Percentiles rank a stretch among this genome's conserved stretches.
Conservation (phyloP, 1,140 invertebrate species). For the Periplaneta americana region DNA sequence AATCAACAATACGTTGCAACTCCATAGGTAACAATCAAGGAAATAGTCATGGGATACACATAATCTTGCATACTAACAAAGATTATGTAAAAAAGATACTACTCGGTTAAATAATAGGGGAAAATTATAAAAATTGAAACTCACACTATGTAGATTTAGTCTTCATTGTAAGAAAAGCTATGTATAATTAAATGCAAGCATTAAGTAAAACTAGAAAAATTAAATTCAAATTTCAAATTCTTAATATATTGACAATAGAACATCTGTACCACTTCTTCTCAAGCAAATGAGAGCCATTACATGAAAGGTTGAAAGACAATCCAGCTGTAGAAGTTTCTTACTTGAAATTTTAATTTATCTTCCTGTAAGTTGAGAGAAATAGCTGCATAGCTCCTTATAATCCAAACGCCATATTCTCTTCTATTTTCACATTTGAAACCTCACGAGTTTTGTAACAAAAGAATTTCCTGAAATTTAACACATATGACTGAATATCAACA, state of each 20-base stretch:
- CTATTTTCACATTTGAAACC: neutral
- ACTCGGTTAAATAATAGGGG: neutral
- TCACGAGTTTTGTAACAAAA: neutral
- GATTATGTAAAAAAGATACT: neutral
- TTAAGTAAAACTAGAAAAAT: neutral
- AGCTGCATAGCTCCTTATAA: neutral
- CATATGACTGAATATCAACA: neutral
- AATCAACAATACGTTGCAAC: neutral
- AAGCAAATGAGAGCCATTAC: neutral
- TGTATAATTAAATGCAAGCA: neutral
- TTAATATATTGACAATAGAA: neutral
- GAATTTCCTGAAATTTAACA: neutral
- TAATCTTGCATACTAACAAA: neutral
- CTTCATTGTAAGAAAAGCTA: neutral
- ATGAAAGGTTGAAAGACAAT: neutral
- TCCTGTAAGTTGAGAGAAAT: neutral
- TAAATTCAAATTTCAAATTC: neutral
- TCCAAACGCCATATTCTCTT: neutral
- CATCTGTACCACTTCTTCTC: neutral
- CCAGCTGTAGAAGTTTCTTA: too few relatives aligned
- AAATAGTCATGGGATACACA: neutral
- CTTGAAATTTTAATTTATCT: neutral
- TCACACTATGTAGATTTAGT: neutral
- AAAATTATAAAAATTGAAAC: too few relatives aligned
- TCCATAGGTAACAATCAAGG: neutral